phyloP scores from a whole-genome alignment of 2,888 invertebrate species.

The Eumerus sabulonum region DNA sequence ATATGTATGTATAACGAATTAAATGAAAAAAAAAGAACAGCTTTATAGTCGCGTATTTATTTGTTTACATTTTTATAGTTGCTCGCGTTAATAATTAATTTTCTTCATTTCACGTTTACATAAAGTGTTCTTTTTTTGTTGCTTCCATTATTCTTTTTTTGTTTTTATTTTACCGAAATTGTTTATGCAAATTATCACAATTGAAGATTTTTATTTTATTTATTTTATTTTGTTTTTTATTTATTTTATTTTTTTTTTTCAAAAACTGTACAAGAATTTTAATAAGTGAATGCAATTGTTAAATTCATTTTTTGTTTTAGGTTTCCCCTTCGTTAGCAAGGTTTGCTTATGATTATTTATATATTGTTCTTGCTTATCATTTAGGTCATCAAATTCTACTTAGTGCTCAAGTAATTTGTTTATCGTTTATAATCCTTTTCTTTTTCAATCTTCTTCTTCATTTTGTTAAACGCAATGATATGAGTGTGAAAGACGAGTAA shows the following conservation, averaged over 20 bases:
- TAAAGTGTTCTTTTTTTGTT: constrained; percentile 19
- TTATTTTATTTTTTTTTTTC: constrained; percentile 9
- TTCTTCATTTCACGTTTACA: constrained; percentile 14
- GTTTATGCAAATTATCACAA: constrained; percentile 67
- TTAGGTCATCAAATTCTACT: constrained; percentile 56
- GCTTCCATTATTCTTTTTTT: no score
- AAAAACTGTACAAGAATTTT: constrained; percentile 62
- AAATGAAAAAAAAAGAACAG: constrained; percentile 42
- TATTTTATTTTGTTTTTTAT: no score
- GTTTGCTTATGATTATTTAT: no score
- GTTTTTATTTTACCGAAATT: no score
- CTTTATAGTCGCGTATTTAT: constrained; percentile 17
- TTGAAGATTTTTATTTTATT: constrained; percentile 44
- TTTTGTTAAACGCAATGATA: constrained; percentile 44
- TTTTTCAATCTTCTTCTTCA: constrained; percentile 12
- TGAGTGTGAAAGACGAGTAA: constrained; percentile 45
- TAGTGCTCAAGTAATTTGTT: constrained; percentile 51
- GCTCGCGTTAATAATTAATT: no score
- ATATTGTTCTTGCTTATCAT: constrained; percentile 17
- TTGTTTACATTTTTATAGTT: constrained; percentile 10
- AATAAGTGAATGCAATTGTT: constrained; percentile 30
- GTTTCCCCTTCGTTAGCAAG: constrained; percentile 6
- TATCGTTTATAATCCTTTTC: constrained; percentile 25
- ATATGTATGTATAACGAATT: background rate
- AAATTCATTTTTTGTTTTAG: constrained; percentile 8